Percentiles rank a stretch among this genome's conserved stretches.
phyloP scores from a whole-genome alignment of 2,113 vertebrate genomes.

The Phalacrocorax brasilianus region DNA sequence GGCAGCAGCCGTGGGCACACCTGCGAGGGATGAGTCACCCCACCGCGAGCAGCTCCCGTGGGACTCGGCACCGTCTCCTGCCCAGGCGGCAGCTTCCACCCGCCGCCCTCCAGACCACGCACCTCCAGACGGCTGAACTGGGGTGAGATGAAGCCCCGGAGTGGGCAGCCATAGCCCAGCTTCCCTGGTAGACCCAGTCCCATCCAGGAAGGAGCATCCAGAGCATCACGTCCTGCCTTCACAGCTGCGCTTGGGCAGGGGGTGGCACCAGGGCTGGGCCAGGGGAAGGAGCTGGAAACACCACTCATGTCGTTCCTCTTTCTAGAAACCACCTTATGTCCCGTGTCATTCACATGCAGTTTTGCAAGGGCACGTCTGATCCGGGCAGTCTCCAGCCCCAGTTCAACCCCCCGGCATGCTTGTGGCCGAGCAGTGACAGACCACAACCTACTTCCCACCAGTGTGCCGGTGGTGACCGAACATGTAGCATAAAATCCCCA shows the following conservation, averaged over 20 bases:
- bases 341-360: fast-evolving
- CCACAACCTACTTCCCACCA: not conserved
- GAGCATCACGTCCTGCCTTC: not conserved
- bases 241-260: not conserved
- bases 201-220: not conserved
- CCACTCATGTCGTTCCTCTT: fast-evolving
- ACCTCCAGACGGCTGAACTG: not conserved
- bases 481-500: not conserved
- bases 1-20: not conserved
- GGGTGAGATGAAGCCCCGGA: not conserved
- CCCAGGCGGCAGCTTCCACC: not conserved
- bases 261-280: not conserved
- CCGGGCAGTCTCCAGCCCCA: not conserved
- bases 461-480: not conserved
- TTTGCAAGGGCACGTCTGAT: not conserved
- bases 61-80: fast-evolving
- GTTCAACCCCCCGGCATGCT: fast-evolving
- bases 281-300: not conserved
- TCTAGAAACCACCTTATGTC: not conserved
- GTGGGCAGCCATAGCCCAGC: fast-evolving
- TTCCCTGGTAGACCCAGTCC: not conserved
- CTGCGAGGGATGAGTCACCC: not conserved
- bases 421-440: not conserved
- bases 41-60: not conserved
- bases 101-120: fast-evolving